Conservation (phyloP, 2,113 vertebrate genomes). For the Oryzias woworae region DNA sequence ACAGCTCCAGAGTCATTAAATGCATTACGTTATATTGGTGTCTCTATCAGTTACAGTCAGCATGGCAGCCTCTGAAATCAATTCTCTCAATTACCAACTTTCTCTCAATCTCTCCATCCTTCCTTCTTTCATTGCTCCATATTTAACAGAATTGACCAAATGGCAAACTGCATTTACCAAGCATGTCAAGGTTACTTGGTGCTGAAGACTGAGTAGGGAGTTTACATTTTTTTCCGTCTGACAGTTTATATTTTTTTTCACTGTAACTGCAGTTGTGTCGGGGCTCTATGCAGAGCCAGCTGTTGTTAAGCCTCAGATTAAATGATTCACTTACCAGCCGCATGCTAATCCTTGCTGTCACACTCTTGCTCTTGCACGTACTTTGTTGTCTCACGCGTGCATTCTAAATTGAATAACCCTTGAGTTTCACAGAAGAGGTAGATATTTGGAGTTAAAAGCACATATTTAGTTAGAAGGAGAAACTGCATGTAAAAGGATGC, state of each 20-base stretch:
- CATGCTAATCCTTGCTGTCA: conserved; percentile 66
- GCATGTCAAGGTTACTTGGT: conserved; percentile 52
- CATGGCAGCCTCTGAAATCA: conserved; percentile 34
- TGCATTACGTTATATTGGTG: conserved; percentile 15
- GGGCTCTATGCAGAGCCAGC: conserved; percentile 55
- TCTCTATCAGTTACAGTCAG: conserved; percentile 30
- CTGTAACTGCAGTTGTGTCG: conserved; percentile 33
- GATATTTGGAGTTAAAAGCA: conserved; percentile 46
- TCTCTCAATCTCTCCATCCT: conserved; percentile 31
- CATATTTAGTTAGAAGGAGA: conserved; percentile 21
- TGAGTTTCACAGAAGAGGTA: conserved; percentile 38
- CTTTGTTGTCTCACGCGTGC: conserved; percentile 33
- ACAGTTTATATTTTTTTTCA: conserved; percentile 7
- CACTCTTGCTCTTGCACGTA: conserved; percentile 28
- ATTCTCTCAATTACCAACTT: conserved; percentile 27
- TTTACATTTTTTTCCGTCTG: conserved; percentile 17
- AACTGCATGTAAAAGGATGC: conserved; percentile 32
- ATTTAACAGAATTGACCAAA: conserved; percentile 60
- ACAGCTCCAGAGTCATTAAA: conserved; percentile 16
- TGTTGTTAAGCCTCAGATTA: conserved; percentile 68
- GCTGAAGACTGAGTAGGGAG: conserved; percentile 24
- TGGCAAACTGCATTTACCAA: conserved; percentile 54
- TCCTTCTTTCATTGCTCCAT: conserved; percentile 28
- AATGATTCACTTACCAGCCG: conserved; percentile 67
- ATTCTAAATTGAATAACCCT: conserved; percentile 56